Evolutionary conservation across 2,888 invertebrate species (phyloP).

Genomic region (Lasioglossum marginatum): DNA sequence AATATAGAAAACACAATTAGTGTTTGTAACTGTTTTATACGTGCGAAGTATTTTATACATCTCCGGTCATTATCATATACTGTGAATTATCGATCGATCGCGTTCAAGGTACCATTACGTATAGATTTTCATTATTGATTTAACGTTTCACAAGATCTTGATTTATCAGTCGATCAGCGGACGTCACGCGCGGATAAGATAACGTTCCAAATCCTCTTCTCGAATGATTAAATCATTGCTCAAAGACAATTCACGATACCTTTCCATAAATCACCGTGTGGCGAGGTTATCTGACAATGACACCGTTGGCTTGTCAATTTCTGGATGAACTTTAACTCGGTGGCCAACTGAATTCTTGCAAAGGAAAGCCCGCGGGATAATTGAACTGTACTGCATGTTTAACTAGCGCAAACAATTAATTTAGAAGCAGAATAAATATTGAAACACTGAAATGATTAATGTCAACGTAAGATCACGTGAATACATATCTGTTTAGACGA

Average conservation of each 20-base stretch:
- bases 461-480: background rate
- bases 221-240: conserved; percentile 37
- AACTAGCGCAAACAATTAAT: background rate
- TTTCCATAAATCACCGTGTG: conserved; percentile 37
- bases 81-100: conserved; percentile 12
- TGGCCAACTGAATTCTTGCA: background rate
- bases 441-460: background rate
- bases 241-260: conserved; percentile 40
- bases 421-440: background rate
- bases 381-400: background rate
- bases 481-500: background rate
- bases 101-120: background rate
- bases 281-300: conserved; percentile 47
- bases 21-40: background rate
- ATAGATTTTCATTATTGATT: conserved; percentile 21
- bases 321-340: background rate
- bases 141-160: background rate
- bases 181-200: conserved; percentile 41
- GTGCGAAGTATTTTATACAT: background rate
- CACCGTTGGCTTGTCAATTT: conserved; percentile 21
- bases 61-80: conserved; percentile 7
- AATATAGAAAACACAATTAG: background rate
- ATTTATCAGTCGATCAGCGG: conserved; percentile 33
- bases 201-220: conserved; percentile 30
- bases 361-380: background rate